Conservation (phyloP, 2,888 invertebrate genomes). For the Polyommatus iphigenia region DNA sequence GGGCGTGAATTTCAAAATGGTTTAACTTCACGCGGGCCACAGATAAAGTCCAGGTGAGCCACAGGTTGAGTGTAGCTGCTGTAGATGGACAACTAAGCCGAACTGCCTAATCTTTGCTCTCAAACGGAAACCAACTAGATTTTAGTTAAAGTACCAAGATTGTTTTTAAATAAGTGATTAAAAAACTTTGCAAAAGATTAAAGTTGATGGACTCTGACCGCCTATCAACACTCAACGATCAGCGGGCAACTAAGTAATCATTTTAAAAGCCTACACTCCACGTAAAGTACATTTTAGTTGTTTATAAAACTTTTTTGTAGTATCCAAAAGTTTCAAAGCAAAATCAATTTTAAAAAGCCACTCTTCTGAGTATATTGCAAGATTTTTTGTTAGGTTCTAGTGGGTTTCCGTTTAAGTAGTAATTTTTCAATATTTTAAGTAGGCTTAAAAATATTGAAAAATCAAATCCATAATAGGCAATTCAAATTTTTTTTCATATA, state of each 20-base stretch:
- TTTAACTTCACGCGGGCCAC: too few species aligned
- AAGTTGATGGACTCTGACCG: background rate
- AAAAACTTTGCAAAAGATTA: background rate
- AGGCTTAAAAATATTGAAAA: background rate
- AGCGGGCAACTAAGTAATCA: conserved; percentile 16
- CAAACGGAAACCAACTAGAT: background rate
- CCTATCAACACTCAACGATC: background rate
- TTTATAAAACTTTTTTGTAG: background rate
- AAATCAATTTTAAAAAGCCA: background rate
- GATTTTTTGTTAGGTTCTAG: background rate
- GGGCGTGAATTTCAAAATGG: too few species aligned
- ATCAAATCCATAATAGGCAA: background rate
- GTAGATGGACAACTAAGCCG: background rate
- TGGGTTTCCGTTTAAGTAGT: background rate
- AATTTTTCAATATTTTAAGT: too few species aligned
- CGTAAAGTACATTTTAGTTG: conserved; percentile 10
- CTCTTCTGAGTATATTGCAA: background rate
- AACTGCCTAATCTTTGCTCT: background rate
- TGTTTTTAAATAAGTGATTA: background rate
- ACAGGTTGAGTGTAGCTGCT: too few species aligned
- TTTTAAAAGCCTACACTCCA: background rate
- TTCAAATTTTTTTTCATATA: too few species aligned
- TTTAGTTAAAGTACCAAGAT: background rate
- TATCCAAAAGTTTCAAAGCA: background rate
- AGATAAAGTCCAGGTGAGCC: too few species aligned